Evolutionary conservation across 2,113 vertebrate genomes (phyloP), one percentile per base, ranked within the genome.

Genomic region (Brachyhypopomus gauderio): DNA sequence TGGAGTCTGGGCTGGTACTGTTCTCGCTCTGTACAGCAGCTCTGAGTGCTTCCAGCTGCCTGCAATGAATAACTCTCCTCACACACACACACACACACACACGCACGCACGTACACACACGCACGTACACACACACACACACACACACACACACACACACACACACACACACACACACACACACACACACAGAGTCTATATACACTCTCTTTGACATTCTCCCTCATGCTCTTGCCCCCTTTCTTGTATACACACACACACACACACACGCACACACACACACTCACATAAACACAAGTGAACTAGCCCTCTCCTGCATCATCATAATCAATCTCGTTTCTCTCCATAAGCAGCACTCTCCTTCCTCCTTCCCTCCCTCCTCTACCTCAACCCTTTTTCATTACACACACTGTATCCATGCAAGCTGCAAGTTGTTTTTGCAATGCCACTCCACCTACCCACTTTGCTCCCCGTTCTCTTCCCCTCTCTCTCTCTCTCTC

Each of bases 11-110:
- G 87, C 87, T 81, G 72, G 87, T 91, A 91, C 90, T 90, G 91
- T 89, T 90, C 86, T 90, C 86, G 81, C 85, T 75, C 73, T 79
- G 83, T 85, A 88, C 88, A 91, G 86, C 88, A 83, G 88, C 89
- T 84, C 88, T 92, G 93, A 95, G 92, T 92, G 89, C 90, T 94
- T 96, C 94, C 93, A 93, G 95, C 94, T 93, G 93, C 92, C 88
- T 90, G 93, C 84, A 91, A 88, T 89, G 90, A 94, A 92, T 87
- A 91, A 84, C 72, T 45, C 89, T 89, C 88, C 86, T 81, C 86
- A 88, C 72, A 69, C 63, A 88, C 36, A 30, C 89, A 85, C 74
- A 89, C 76, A 82, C 82, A 62, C 45, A 64, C 41, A 72, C 62
- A 74, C 60, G 64, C 66, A 64, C 64, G 60, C 38, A 79, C 72